Conservation (phyloP, 2,113 vertebrate species). For the Potamarius usumacintae region DNA sequence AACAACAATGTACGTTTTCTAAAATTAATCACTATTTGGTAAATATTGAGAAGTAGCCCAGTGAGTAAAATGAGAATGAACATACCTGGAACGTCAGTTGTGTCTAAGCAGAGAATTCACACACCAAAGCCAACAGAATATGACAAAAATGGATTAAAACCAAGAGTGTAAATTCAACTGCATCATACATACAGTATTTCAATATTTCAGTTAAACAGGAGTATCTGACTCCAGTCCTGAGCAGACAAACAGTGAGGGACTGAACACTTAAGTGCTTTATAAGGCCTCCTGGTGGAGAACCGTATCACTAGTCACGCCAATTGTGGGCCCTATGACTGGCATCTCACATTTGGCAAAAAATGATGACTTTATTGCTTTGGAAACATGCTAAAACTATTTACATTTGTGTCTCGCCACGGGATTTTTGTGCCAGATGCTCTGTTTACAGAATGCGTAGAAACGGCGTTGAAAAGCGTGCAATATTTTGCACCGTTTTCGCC, state of each 20-base stretch:
- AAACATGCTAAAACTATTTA: neutral
- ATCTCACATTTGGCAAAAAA: neutral
- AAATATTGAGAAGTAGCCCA: neutral
- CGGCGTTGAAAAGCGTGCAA: no score
- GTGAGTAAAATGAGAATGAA: neutral
- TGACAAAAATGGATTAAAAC: neutral
- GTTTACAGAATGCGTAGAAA: no score
- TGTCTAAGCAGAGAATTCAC: slow-evolving; percentile 33
- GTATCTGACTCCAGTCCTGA: neutral
- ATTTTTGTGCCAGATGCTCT: no score
- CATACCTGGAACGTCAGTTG: slow-evolving; percentile 48
- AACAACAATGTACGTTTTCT: neutral
- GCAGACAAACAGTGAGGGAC: neutral
- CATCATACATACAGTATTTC: neutral
- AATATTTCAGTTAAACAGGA: neutral
- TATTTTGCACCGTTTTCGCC: no score
- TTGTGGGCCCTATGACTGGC: neutral
- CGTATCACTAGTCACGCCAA: neutral
- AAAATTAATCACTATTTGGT: neutral
- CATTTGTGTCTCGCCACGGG: no score
- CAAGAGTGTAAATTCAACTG: neutral
- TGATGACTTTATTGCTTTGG: neutral
- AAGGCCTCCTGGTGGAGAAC: neutral
- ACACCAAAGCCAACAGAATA: neutral
- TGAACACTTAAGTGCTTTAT: neutral